Evolutionary conservation across 2,888 invertebrate genomes (phyloP).

Genomic region (Microdon myrmicae): DNA sequence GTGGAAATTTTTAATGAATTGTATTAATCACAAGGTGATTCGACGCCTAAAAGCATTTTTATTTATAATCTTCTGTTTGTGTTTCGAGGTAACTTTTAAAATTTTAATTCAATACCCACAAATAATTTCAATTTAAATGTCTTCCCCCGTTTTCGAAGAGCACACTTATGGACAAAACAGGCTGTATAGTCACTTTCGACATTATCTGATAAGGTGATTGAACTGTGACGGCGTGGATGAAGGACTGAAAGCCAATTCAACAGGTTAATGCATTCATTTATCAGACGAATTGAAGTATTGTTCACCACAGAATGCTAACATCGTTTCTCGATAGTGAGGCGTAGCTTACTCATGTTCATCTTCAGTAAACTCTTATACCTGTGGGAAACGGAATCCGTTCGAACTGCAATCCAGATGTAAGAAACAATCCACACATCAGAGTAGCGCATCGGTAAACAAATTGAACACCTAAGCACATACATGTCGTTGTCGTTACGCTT

Average conservation of each 20-base stretch:
- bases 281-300: slow-evolving; percentile 28
- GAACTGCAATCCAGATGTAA: too few species aligned
- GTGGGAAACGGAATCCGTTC: too few species aligned
- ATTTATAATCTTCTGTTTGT: slow-evolving; percentile 21
- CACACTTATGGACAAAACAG: slow-evolving; percentile 9
- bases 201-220: slow-evolving; percentile 12
- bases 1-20: slow-evolving; percentile 46
- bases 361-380: too few species aligned
- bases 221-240: slow-evolving; percentile 9
- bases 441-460: too few species aligned
- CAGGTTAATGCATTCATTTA: slow-evolving; percentile 23
- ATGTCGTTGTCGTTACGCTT: too few species aligned
- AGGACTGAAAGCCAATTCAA: slow-evolving; percentile 17
- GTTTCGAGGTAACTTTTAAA: not conserved
- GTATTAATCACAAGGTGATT: slow-evolving; percentile 41
- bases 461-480: too few species aligned
- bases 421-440: too few species aligned
- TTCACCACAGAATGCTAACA: too few species aligned
- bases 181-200: slow-evolving; percentile 13
- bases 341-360: too few species aligned
- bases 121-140: slow-evolving; percentile 17
- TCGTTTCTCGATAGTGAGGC: too few species aligned
- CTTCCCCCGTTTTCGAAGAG: slow-evolving; percentile 10
- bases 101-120: slow-evolving; percentile 11
- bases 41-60: slow-evolving; percentile 42